Conservation (phyloP, 2,113 vertebrate species). For the Oryzias javanicus region DNA sequence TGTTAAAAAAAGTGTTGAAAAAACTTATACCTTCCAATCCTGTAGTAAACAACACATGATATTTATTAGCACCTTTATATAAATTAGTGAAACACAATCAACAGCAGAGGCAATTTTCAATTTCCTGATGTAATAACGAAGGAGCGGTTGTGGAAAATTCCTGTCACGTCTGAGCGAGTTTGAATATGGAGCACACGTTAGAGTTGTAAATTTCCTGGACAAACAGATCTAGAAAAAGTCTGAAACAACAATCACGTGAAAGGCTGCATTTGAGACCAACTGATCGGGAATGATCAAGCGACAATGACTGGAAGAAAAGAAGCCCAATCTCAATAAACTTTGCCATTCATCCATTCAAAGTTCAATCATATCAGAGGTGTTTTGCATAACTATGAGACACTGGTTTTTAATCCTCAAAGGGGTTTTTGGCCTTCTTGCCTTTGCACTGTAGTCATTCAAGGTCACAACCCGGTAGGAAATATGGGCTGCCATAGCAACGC, state of each 20-base stretch:
- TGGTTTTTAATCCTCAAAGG: conserved; percentile 94
- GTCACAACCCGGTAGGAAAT: conserved; percentile 98
- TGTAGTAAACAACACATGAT: no score
- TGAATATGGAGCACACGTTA: no score
- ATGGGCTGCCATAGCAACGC: conserved; percentile 96
- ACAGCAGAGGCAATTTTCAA: no score
- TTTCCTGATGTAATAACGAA: no score
- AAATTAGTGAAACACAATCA: no score
- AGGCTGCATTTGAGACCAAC: conserved; percentile 60
- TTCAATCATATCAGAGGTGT: conserved; percentile 78
- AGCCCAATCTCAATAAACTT: conserved; percentile 74
- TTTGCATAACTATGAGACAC: conserved; percentile 94
- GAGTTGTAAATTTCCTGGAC: no score
- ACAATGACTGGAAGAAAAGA: conserved; percentile 74
- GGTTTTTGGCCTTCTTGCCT: conserved; percentile 87
- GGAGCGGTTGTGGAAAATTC: no score
- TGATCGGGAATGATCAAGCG: conserved; percentile 73
- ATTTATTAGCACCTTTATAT: no score
- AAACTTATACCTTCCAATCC: no score
- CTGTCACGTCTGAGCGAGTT: no score
- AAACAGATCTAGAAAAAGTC: conserved; percentile 33
- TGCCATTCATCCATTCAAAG: conserved; percentile 76
- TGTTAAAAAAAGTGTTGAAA: no score
- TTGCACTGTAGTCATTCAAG: conserved; percentile 97
- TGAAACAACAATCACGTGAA: conserved; percentile 57